These are phyloP conservation scores for Sympetrum striolatum DNA, from an alignment of 2,888 invertebrate genomes.

Conservation along the genomic window DNA sequence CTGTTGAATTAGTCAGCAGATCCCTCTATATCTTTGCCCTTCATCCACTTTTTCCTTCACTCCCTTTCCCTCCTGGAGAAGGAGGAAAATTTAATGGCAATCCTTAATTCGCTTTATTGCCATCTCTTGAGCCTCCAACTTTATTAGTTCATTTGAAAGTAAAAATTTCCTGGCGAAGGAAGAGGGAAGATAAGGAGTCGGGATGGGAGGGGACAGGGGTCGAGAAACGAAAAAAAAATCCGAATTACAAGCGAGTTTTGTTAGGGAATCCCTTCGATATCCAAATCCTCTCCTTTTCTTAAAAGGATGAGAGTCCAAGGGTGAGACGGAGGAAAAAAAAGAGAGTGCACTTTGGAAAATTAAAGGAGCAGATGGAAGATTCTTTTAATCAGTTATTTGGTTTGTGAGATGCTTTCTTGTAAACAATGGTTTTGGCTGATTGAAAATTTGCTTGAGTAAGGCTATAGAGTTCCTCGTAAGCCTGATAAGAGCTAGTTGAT, in stretches of 20 bases:
- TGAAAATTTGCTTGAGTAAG: no score
- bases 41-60: background rate
- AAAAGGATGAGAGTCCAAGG: background rate
- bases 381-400: no score
- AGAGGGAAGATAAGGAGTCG: background rate
- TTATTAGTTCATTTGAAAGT: background rate
- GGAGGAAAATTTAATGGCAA: background rate
- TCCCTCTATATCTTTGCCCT: background rate
- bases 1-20: background rate
- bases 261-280: background rate
- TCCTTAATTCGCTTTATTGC: background rate
- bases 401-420: no score
- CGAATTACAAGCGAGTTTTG: background rate
- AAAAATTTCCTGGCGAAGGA: background rate
- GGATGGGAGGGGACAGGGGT: background rate
- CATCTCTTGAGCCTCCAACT: background rate
- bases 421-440: no score
- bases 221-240: background rate
- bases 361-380: background rate
- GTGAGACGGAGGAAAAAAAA: background rate
- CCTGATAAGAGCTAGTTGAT: no score
- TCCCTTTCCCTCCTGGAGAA: background rate
- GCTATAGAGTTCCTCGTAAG: no score
- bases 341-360: background rate
- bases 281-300: background rate